These are phyloP conservation scores for Calypte anna DNA, from an alignment of 2,113 vertebrate genomes.

Conservation along the genomic window DNA sequence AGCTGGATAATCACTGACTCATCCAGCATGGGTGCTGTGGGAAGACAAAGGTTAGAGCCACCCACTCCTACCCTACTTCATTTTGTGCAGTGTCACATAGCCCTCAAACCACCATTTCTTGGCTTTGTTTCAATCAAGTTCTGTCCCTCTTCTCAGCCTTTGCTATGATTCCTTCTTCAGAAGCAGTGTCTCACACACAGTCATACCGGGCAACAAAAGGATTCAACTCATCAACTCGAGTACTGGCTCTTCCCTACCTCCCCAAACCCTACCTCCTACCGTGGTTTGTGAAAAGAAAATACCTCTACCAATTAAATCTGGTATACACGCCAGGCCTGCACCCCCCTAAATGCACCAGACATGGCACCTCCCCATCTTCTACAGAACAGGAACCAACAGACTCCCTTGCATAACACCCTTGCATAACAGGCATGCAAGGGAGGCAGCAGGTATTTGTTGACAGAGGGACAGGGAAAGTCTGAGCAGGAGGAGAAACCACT, in stretches of 20 bases:
- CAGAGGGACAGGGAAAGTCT: conserved; percentile 48
- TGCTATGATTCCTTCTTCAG: not conserved
- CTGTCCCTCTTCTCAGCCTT: not conserved
- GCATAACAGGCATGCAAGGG: conserved; percentile 22
- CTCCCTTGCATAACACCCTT: not conserved
- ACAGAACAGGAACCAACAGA: not conserved
- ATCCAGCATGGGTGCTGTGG: conserved; percentile 92
- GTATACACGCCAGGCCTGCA: not conserved
- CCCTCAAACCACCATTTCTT: not conserved
- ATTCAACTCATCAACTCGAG: not conserved
- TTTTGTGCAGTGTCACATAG: not conserved
- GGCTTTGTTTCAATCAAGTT: not conserved
- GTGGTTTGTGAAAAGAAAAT: not conserved
- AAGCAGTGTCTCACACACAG: not conserved
- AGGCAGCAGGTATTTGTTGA: not conserved
- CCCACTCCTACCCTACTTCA: not conserved
- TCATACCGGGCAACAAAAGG: not conserved
- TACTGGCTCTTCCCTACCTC: not conserved
- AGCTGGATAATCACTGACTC: conserved; percentile 95
- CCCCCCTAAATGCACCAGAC: not conserved
- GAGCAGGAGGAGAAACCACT: conserved; percentile 33
- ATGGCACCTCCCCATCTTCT: not conserved
- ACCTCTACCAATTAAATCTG: not conserved
- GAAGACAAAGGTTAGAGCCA: conserved; percentile 10
- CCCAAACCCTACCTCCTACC: not conserved